Evolutionary conservation across 2,888 invertebrate genomes (phyloP), one percentile per base, ranked within the genome.

Genomic region (Amblyjoppa fuscipennis): DNA sequence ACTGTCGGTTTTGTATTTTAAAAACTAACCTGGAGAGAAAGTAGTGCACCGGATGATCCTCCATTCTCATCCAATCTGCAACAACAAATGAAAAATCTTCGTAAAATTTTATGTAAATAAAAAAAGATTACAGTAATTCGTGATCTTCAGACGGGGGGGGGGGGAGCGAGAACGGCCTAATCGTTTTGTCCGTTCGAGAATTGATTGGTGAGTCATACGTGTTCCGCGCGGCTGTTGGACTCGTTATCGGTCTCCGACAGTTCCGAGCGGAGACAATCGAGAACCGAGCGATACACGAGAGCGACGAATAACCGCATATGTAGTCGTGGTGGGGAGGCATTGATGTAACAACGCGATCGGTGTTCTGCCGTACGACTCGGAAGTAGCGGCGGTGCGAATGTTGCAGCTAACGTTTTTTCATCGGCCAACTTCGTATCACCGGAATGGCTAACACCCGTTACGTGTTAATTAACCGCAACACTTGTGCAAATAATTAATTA

Each of bases 31-130:
- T 90, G 69, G 85, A 84, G 68, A 85, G 87, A 87, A 88, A 86
- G 83, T 83, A 79, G 59, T 86, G 84, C 78, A 87, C 83, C 84
- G 86, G 88, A 87, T 87, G 88, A 83, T 87, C 84, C 85, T 85
- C 88, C 89, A 90, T 92, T 88, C 89, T 89, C 88, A 85, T 85
- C 88, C 88, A 90, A 91, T 89, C 92, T 92, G 88, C 4, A 89
- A 88, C 53, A 78, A 68, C 83, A 69, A 56, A 51, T 25, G 31
- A 51, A 1, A 16, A 70, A 6, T 5, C 3, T 71, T 71, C 38
- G 6, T 16, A 20, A 49, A 28, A 13, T n/a, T 6, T 9, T n/a
- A 13, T n/a, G 25, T 41, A n/a, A 20, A 31, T 25, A 16, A 3
- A 41, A 56, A 31, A 41, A 0, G 20, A 73, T 73, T n/a, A 13